These are phyloP conservation scores for Rhagophthalmus giganteus DNA, from an alignment of 2,888 invertebrate species.

Conservation along the genomic window DNA sequence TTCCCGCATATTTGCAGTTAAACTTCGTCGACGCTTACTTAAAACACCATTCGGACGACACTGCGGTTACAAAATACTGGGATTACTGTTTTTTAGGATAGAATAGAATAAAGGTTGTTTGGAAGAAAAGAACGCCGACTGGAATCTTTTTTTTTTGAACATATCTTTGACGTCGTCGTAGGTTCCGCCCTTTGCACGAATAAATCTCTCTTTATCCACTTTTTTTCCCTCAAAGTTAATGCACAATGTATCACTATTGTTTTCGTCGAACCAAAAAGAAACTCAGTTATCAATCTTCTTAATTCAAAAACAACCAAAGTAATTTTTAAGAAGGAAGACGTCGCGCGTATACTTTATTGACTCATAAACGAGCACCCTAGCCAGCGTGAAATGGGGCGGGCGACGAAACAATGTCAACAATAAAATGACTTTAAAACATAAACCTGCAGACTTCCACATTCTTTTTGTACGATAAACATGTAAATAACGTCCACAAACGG, in stretches of 20 bases:
- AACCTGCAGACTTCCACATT: not conserved
- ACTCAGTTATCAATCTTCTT: slow-evolving; percentile 8
- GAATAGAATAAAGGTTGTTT: slow-evolving; percentile 1
- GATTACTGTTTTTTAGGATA: not conserved
- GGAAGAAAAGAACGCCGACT: slow-evolving; percentile 2
- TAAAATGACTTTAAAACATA: not conserved
- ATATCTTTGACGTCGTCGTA: slow-evolving; percentile 10
- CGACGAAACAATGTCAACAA: slow-evolving; percentile 1
- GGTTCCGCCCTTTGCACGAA: slow-evolving; percentile 10
- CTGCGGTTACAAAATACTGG: not conserved
- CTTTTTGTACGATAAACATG: not conserved
- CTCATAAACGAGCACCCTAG: not conserved
- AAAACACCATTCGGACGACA: no score
- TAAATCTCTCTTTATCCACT: slow-evolving; percentile 13
- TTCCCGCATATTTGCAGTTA: not conserved
- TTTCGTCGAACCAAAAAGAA: slow-evolving; percentile 10
- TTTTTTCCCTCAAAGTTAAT: slow-evolving; percentile 12
- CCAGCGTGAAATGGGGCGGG: not conserved
- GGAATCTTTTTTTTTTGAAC: slow-evolving; percentile 7
- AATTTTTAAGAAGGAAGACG: slow-evolving; percentile 11
- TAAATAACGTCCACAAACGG: not conserved
- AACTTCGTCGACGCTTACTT: no score
- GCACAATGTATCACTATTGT: slow-evolving; percentile 15
- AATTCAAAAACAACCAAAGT: slow-evolving; percentile 7
- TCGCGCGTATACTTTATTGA: not conserved